Evolutionary conservation across 1,140 invertebrate species (phyloP).

Genomic region (Danaus melanippus): DNA sequence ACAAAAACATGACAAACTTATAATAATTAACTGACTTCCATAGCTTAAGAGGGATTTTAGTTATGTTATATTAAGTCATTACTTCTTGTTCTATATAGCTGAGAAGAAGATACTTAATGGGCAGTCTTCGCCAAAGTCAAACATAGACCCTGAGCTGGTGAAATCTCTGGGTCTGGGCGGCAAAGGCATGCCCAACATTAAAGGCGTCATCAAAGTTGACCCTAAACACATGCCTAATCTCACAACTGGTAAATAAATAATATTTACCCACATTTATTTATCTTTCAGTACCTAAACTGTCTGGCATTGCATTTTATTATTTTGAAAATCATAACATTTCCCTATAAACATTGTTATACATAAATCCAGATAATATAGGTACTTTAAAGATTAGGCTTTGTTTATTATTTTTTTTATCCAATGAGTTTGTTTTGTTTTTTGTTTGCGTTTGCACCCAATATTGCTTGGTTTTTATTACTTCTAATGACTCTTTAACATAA

Average conservation of each 20-base stretch:
- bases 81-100: conserved; percentile 15
- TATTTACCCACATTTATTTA: too few relatives aligned
- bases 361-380: background rate
- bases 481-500: too few relatives aligned
- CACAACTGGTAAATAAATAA: conserved; percentile 53
- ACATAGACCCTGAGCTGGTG: conserved; percentile 62
- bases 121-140: conserved; percentile 52
- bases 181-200: conserved; percentile 76
- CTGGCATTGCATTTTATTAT: background rate
- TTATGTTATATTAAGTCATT: background rate
- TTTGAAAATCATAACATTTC: background rate
- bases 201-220: conserved; percentile 82
- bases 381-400: background rate
- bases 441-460: conserved; percentile 19
- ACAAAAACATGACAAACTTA: background rate
- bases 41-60: conserved; percentile 14
- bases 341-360: background rate
- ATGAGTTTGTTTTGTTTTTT: conserved; percentile 20
- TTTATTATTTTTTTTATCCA: conserved; percentile 7
- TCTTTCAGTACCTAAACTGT: too few relatives aligned
- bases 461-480: too few relatives aligned
- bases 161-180: conserved; percentile 63
- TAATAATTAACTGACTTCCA: background rate
- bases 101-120: conserved; percentile 59
- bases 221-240: conserved; percentile 82